Evolutionary conservation across 2,113 vertebrate species (phyloP), one percentile per base, ranked within the genome.

Genomic region (Sakesphorus luctuosus): DNA sequence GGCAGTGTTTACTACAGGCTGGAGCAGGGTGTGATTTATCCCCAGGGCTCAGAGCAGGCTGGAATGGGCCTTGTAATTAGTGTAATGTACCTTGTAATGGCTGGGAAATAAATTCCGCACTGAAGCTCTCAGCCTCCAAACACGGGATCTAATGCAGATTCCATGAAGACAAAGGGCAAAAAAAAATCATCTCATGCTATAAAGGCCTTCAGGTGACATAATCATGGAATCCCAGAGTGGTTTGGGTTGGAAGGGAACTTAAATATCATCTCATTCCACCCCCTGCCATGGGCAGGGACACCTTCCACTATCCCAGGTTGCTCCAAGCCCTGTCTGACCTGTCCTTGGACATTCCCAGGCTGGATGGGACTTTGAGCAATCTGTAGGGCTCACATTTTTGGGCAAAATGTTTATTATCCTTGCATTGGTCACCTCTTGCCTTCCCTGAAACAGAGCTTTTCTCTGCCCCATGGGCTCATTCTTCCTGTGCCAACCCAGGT

Each of bases 41-140:
- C 81, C 12, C 81, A 10, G 38, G 16, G 18, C 55, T 17, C 47
- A 17, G 23, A 53, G 38, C 43, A 21, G 43, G 78, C 74, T 11
- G 0, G 69, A 76, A 89, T 43, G 26, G 53, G 75, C 40, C 18
- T 62, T 80, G 81, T 85, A 95, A 94, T 96, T 93, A 96, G 71
- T 36, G 84, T 66, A 93, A 96, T 87, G 71, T 47, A 63, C 87
- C 74, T 68, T 79, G 71, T 90, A 95, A 94, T 85, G 69, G 49
- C 92, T 81, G 63, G 15, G 86, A 81, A 86, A 94, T 93, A 92
- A 95, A 96, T 93, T 72, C 66, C 85, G 19, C 55, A 7, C 46
- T 23, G 7, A 50, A 74, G 44, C 62, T 87, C 95, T 76, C 1
- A 7, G 50, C 63, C 71, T 59, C 53, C 35, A 85, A 69, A 6